These are phyloP conservation scores for Phoenicopterus ruber DNA, from an alignment of 2,113 vertebrate species.

Conservation along the genomic window DNA sequence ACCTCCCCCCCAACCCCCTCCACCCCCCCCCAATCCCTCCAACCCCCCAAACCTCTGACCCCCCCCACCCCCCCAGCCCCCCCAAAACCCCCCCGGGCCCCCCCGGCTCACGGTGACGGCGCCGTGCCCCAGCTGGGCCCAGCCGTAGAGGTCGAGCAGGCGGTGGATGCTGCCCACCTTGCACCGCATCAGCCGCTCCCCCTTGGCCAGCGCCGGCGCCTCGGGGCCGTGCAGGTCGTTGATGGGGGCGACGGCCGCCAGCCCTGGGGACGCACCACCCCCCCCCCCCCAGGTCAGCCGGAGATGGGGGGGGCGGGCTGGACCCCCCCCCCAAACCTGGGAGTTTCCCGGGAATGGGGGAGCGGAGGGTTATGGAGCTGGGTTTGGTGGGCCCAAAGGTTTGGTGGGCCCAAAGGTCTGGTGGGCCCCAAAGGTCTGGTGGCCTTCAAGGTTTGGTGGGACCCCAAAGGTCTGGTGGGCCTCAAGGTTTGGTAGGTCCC, in stretches of 20 bases:
- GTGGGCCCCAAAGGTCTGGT: too few species aligned
- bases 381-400: neutral
- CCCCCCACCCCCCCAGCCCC: neutral
- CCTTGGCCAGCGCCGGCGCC: slow-evolving; percentile 84
- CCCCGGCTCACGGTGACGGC: slow-evolving; percentile 88
- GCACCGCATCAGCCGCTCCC: slow-evolving; percentile 92
- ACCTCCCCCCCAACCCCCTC: too few species aligned
- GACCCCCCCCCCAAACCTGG: neutral
- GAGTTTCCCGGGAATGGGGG: too few species aligned
- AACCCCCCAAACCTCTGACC: neutral
- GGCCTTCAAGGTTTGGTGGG: too few species aligned
- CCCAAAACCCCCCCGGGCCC: too few species aligned
- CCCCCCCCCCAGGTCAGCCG: neutral
- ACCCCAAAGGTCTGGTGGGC: too few species aligned
- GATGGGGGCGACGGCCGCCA: slow-evolving; percentile 88
- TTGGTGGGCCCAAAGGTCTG: neutral
- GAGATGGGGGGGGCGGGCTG: too few species aligned
- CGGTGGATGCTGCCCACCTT: slow-evolving; percentile 91
- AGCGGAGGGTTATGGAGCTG: neutral
- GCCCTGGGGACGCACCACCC: slow-evolving; percentile 62
- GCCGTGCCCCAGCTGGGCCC: slow-evolving; percentile 86
- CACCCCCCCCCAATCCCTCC: neutral
- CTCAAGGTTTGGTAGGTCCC: too few species aligned
- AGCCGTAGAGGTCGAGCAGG: slow-evolving; percentile 92
- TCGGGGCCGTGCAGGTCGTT: slow-evolving; percentile 89